Conservation (phyloP, 2,888 invertebrate genomes). For the Archaeoteleia sp. region DNA sequence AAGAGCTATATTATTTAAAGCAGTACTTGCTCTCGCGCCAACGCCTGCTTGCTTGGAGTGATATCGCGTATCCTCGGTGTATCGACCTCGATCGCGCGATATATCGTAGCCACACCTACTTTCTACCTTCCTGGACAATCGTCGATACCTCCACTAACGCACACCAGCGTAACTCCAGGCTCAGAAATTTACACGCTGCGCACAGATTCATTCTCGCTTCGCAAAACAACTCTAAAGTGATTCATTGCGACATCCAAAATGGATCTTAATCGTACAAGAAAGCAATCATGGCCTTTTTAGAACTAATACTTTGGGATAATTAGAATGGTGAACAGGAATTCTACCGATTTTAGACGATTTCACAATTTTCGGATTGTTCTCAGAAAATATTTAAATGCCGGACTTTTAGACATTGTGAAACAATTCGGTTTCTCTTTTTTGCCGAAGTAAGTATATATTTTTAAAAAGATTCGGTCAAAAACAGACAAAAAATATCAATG, state of each 20-base stretch:
- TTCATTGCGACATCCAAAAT: conserved; percentile 21
- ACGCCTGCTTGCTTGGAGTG: conserved; percentile 42
- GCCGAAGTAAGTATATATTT: too few species aligned
- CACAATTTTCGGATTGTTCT: too few species aligned
- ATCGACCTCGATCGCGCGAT: conserved; percentile 60
- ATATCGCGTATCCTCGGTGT: conserved; percentile 55
- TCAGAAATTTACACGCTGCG: conserved; percentile 11
- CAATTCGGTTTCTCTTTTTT: too few species aligned
- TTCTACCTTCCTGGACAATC: conserved; percentile 65
- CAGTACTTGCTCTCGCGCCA: conserved; percentile 43
- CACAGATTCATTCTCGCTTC: conserved; percentile 17
- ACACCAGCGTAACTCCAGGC: conserved; percentile 13
- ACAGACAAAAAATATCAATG: too few species aligned
- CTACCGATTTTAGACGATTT: conserved; percentile 16
- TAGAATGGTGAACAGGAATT: conserved; percentile 15
- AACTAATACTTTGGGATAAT: conserved; percentile 12
- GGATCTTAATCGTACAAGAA: conserved; percentile 4
- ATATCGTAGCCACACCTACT: conserved; percentile 65
- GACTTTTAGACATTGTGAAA: too few species aligned
- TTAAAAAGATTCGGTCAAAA: too few species aligned
- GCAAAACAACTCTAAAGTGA: conserved; percentile 9
- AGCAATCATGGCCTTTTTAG: conserved; percentile 12
- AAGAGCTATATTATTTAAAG: conserved; percentile 37
- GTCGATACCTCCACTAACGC: conserved; percentile 42
- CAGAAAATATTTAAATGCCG: too few species aligned